Evolutionary conservation across 2,797 vertebrate species (phyloP), one percentile per base, ranked within the genome.

Genomic region (Cirrhinus mrigala): DNA sequence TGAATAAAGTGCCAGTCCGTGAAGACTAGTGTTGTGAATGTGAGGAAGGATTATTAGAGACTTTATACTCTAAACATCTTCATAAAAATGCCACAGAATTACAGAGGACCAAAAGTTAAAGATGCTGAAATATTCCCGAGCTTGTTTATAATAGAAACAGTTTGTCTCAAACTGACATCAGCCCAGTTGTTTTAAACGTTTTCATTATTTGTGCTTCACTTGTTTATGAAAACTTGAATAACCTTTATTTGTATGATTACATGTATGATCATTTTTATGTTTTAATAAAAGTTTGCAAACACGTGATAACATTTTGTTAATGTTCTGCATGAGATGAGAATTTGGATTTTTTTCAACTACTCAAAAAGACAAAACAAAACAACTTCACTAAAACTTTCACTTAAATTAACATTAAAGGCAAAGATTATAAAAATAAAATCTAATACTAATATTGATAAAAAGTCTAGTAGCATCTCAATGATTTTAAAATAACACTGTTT

Each of bases 91-190:
- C 46, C n/a, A 11, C 48, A 56, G 24, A 14, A 29, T 50, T 14
- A 54, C 20, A 74, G 33, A 77, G 75, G 69, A 77, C 75, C 75
- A 77, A 77, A 76, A 10, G 3, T 11, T 50, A 11, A 29, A 48
- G 29, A 29, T 71, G 14, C 14, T 3, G 3, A 1, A 48, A n/a
- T 73, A 18, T 50, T 50, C 20, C 50, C 18, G 29, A 66, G 27
- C 15, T 66, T 2, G 8, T 33, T 66, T 66, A 3, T 6, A 27
- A 73, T 16, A 6, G 6, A 24, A 3, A 70, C 20, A 44, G 27
- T 64, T 3, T 9, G 64, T 68, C 29, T 12, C 6, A 24, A 60
- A n/a, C 22, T 58, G 58, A 62, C 58, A 12, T 27, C 0, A 71
- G 40, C 4, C 46, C 37, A 24, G 69, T 4, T 22, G 58, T 62